These are phyloP conservation scores for Drosophila paramelanica DNA, from an alignment of 2,888 invertebrate genomes.

Conservation along the genomic window DNA sequence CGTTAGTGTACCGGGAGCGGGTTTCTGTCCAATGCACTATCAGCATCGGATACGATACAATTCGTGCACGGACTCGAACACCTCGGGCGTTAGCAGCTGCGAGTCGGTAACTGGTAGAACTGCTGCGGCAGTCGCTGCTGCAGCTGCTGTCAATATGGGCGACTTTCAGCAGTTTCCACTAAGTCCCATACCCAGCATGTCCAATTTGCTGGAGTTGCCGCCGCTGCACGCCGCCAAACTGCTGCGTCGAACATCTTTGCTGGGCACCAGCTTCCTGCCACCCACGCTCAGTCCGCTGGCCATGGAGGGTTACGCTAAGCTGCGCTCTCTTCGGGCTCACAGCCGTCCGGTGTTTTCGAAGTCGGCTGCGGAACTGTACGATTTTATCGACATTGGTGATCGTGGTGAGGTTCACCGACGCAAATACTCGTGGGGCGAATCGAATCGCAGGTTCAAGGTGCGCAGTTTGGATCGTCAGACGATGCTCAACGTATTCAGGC, in stretches of 20 bases:
- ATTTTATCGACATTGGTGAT: slow-evolving; percentile 84
- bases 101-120: slow-evolving; percentile 89
- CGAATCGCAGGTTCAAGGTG: slow-evolving; percentile 82
- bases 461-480: slow-evolving; percentile 84
- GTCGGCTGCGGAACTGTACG: slow-evolving; percentile 87
- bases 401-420: slow-evolving; percentile 71
- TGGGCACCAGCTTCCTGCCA: slow-evolving; percentile 79
- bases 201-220: slow-evolving; percentile 88
- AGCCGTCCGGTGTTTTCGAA: slow-evolving; percentile 89
- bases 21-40: slow-evolving; percentile 58
- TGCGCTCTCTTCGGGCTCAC: slow-evolving; percentile 89
- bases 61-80: slow-evolving; percentile 91
- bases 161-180: slow-evolving; percentile 91
- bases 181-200: slow-evolving; percentile 95
- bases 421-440: slow-evolving; percentile 80
- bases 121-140: slow-evolving; percentile 88
- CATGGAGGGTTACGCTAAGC: slow-evolving; percentile 90
- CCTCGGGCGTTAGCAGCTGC: slow-evolving; percentile 93
- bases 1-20: slow-evolving; percentile 18
- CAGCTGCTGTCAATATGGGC: slow-evolving; percentile 86
- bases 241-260: slow-evolving; percentile 79
- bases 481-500: slow-evolving; percentile 79
- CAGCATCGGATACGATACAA: slow-evolving; percentile 86
- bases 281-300: slow-evolving; percentile 89
- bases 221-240: slow-evolving; percentile 52